Evolutionary conservation across 2,888 invertebrate species (phyloP).

Genomic region (Amblyteles armatorius): DNA sequence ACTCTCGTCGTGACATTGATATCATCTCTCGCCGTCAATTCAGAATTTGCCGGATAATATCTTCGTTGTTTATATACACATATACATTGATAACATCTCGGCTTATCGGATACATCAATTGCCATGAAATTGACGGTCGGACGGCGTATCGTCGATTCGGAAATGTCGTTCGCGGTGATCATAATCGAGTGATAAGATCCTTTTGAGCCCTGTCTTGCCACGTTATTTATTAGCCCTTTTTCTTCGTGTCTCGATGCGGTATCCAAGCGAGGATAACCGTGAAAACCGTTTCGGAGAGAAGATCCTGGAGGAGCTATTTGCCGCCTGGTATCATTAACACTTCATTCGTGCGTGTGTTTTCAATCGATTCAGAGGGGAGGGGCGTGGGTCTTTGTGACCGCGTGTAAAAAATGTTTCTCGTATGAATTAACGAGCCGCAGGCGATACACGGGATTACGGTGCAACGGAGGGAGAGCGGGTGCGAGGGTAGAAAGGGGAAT

Average conservation of each 20-base stretch:
- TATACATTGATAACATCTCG: slow-evolving; percentile 7
- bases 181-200: background rate
- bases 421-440: slow-evolving; percentile 73
- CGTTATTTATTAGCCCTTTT: slow-evolving; percentile 1
- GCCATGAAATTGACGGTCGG: slow-evolving; percentile 33
- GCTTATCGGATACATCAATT: slow-evolving; percentile 17
- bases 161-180: background rate
- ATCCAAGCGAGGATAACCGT: background rate
- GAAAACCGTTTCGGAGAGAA: background rate
- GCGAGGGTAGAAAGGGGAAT: slow-evolving; percentile 13
- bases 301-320: background rate
- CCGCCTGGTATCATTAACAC: slow-evolving; percentile 42
- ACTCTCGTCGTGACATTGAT: slow-evolving; percentile 28
- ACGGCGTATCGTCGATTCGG: slow-evolving; percentile 13
- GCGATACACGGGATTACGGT: slow-evolving; percentile 27
- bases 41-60: slow-evolving; percentile 14
- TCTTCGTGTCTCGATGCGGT: slow-evolving; percentile 1
- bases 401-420: slow-evolving; percentile 69
- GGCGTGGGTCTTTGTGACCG: background rate
- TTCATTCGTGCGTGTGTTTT: slow-evolving; percentile 38
- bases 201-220: background rate
- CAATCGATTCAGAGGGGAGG: slow-evolving; percentile 37
- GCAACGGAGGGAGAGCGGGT: background rate
- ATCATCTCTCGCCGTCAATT: slow-evolving; percentile 25
- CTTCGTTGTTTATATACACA: background rate